Evolutionary conservation across 2,113 vertebrate genomes (phyloP), one percentile per base, ranked within the genome.

Genomic region (Tragelaphus imberbis): DNA sequence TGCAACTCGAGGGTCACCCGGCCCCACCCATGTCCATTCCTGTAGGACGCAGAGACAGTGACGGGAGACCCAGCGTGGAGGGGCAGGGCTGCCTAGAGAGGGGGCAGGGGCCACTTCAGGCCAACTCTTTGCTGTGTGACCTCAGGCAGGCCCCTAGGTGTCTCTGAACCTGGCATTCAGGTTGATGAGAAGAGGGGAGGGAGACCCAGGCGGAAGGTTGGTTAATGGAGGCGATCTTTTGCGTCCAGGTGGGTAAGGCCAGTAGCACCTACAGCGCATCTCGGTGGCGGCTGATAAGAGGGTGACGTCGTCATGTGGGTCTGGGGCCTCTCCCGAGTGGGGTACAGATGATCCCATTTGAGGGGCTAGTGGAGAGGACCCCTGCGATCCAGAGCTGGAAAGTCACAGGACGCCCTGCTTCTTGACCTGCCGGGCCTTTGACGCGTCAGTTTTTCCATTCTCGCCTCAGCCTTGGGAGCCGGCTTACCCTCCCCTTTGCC

Each of bases 251-350:
- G 51, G 68, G 55, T 68, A 4, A 4, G 1, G 14, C 33, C 6
- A 0, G 10, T 3, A 8, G 15, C 33, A 33, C 1, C 0, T 2
- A 49, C 2, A 4, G 14, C 4, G 0, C 5, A 7, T 10, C 68
- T 59, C 51, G 2, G 25, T 5, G 79, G 68, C n/a, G 30, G 47
- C 36, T 2, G 7, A 56, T 8, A 4, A 6, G 80, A 80, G 28
- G 44, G 21, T 49, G 56, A 44, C 4, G 0, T 21, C 27, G 7
- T 21, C 9, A 27, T 33, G 28, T 30, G 47, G 15, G 33, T 33
- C 55, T 19, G 65, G 87, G 58, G 15, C 10, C 14, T 92, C 33
- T 61, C 71, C 82, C 2, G 25, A 63, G 88, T 36, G 15, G 25
- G 47, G 84, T 12, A 53, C 87, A 47, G 51, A 16, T 56, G 56